A percentile compares a stretch with the other conserved stretches of the same genome.
Conservation (phyloP, 2,888 invertebrate species). For the Spisula subtruncata region DNA sequence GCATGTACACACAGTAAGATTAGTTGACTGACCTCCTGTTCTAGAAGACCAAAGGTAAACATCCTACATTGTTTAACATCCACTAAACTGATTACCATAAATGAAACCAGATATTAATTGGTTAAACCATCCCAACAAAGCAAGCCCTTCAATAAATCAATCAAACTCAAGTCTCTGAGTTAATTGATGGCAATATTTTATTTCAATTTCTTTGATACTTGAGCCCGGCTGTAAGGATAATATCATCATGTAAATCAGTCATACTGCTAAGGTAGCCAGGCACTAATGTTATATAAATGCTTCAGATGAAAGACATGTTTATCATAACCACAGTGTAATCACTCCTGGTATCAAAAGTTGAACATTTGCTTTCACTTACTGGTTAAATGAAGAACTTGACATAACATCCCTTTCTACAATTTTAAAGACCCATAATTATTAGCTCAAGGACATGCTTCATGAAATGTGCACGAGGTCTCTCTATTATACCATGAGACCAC, state of each 20-base stretch:
- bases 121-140: slow-evolving; percentile 31
- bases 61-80: background rate
- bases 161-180: slow-evolving; percentile 1
- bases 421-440: background rate
- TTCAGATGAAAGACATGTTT: slow-evolving; percentile 31
- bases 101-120: slow-evolving; percentile 24
- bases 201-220: slow-evolving; percentile 24
- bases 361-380: background rate
- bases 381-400: background rate
- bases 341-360: background rate
- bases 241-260: slow-evolving; percentile 35
- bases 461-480: too few species aligned
- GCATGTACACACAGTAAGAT: background rate
- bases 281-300: slow-evolving; percentile 36
- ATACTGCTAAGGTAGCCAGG: slow-evolving; percentile 18
- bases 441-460: too few species aligned
- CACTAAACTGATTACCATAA: slow-evolving; percentile 20
- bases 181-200: background rate
- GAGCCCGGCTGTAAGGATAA: background rate
- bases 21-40: background rate
- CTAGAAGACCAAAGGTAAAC: background rate
- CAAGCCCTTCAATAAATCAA: slow-evolving; percentile 20
- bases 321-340: slow-evolving; percentile 12
- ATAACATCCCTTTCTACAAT: background rate
- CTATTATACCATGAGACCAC: too few species aligned